A percentile compares a stretch with the other conserved stretches of the same genome.
These are phyloP conservation scores for Danionella cerebrum DNA, from an alignment of 2,113 vertebrate genomes.

Conservation along the genomic window DNA sequence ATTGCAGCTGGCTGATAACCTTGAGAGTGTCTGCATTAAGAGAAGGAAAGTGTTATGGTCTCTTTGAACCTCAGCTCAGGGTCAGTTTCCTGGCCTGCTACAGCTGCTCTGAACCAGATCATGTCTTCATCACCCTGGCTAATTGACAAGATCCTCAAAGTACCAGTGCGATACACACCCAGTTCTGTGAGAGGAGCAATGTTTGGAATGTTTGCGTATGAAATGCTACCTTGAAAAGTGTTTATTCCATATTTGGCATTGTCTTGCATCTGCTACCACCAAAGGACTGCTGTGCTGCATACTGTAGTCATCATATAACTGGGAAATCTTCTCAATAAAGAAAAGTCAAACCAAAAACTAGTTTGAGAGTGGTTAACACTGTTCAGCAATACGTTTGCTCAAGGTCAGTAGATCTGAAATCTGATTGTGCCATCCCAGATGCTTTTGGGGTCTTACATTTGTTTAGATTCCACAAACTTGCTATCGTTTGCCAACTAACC, in stretches of 20 bases:
- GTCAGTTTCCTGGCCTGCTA: slow-evolving; percentile 16
- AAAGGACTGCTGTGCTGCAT: too few relatives aligned
- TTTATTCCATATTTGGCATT: neutral
- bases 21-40: neutral
- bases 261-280: neutral
- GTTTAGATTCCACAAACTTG: too few relatives aligned
- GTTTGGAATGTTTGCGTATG: neutral
- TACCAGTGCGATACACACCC: neutral
- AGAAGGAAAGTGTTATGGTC: neutral
- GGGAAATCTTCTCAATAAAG: neutral
- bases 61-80: slow-evolving; percentile 14
- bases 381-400: too few relatives aligned
- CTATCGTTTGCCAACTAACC: too few relatives aligned
- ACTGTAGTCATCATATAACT: too few relatives aligned
- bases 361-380: too few relatives aligned
- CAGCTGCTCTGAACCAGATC: slow-evolving; percentile 33
- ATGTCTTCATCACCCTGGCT: slow-evolving; percentile 17
- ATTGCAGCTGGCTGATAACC: neutral
- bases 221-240: neutral
- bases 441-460: too few relatives aligned
- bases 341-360: too few relatives aligned
- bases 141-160: slow-evolving; percentile 1
- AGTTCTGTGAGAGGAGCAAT: neutral
- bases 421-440: too few relatives aligned
- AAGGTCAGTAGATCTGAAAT: too few relatives aligned